Evolutionary conservation across 2,888 invertebrate species (phyloP).

Genomic region (Notodonta dromedarius): DNA sequence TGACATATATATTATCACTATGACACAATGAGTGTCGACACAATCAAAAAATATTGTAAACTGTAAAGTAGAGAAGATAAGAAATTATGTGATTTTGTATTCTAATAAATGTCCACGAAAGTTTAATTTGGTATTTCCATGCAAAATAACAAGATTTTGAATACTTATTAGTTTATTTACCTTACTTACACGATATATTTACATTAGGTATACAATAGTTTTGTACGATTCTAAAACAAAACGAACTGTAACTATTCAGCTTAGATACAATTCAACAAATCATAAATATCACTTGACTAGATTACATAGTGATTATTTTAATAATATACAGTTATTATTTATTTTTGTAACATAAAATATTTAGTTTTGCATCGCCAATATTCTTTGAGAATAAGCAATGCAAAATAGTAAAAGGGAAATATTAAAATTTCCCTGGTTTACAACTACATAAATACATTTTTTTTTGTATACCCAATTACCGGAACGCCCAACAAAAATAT

Average conservation of each 20-base stretch:
- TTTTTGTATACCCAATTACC: too few species aligned
- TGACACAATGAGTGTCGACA: neutral
- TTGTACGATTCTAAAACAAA: conserved; percentile 7
- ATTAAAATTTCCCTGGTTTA: neutral
- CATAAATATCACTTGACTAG: conserved; percentile 35
- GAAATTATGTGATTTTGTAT: conserved; percentile 55
- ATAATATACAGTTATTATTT: conserved; percentile 29
- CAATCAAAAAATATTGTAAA: conserved; percentile 46
- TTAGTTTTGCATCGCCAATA: conserved; percentile 24
- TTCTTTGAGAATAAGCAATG: conserved; percentile 13
- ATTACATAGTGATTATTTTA: conserved; percentile 33
- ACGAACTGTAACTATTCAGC: neutral
- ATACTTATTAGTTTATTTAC: conserved; percentile 44
- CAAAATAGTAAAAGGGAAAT: conserved; percentile 7
- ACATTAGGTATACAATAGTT: conserved; percentile 1
- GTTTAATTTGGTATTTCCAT: conserved; percentile 9
- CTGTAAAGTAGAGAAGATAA: conserved; percentile 51
- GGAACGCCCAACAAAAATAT: too few species aligned
- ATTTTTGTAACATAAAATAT: conserved; percentile 23
- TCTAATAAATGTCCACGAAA: conserved; percentile 48
- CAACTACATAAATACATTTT: neutral
- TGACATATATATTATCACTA: conserved; percentile 4
- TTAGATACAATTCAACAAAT: conserved; percentile 15
- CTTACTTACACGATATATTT: conserved; percentile 10
- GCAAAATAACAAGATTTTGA: conserved; percentile 20